Percentiles rank a stretch among this genome's conserved stretches.
phyloP scores from a whole-genome alignment of 2,888 invertebrate genomes.

The Papilio demoleus region DNA sequence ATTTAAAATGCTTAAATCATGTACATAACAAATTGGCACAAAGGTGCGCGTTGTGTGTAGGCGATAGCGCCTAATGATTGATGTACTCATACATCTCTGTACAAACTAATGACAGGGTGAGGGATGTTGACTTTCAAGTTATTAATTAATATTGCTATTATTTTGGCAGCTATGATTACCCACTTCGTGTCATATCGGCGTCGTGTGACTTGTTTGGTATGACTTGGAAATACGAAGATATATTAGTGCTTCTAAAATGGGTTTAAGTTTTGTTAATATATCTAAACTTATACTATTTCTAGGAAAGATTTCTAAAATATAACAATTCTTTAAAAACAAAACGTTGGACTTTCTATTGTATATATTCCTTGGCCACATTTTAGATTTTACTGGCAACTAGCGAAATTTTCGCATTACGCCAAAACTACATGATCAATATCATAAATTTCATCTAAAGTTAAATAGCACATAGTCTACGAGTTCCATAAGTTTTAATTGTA shows the following conservation, averaged over 20 bases:
- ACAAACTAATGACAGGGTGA: conserved; percentile 80
- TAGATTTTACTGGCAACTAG: no score
- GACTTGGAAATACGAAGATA: conserved; percentile 16
- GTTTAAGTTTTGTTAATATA: background rate
- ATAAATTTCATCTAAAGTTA: no score
- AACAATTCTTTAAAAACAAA: no score
- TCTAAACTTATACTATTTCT: background rate
- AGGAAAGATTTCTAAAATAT: background rate
- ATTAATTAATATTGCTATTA: conserved; percentile 81
- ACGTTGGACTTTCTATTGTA: no score
- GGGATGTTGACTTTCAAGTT: conserved; percentile 80
- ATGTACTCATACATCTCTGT: conserved; percentile 77
- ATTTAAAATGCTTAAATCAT: conserved; percentile 56
- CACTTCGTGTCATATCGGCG: conserved; percentile 50
- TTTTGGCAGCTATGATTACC: conserved; percentile 66
- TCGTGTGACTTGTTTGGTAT: conserved; percentile 40
- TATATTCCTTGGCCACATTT: no score
- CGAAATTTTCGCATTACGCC: no score
- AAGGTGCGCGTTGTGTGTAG: conserved; percentile 68
- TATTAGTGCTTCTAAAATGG: background rate
- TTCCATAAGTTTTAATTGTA: no score
- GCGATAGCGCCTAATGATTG: conserved; percentile 81
- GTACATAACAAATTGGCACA: conserved; percentile 65
- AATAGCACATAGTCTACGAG: no score
- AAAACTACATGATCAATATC: no score